Evolutionary conservation across 2,113 vertebrate genomes (phyloP).

Genomic region (Gasterosteus aculeatus): DNA sequence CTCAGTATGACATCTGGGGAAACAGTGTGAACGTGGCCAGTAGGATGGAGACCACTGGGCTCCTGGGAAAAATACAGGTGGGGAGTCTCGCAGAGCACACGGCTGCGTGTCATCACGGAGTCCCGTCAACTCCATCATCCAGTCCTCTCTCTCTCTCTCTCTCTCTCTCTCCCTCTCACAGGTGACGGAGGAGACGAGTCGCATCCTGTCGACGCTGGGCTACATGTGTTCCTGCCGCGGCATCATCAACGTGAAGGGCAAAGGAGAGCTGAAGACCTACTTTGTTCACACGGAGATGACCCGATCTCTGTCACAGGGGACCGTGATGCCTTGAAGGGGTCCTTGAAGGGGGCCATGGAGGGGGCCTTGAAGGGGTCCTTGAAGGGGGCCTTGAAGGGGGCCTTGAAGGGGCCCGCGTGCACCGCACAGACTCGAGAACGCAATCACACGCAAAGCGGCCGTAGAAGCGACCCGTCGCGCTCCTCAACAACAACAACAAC

Average conservation of each 20-base stretch:
- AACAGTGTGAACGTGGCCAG: constrained; percentile 98
- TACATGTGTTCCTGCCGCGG: constrained; percentile 96
- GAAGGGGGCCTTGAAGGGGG: too few relatives aligned
- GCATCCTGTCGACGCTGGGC: constrained; percentile 87
- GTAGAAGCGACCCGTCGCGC: constrained; percentile 43
- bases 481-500: constrained; percentile 25
- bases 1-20: constrained; percentile 98
- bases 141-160: not conserved
- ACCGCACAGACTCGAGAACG: constrained; percentile 28
- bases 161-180: constrained; percentile 20
- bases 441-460: constrained; percentile 40
- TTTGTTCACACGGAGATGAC: constrained; percentile 98
- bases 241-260: constrained; percentile 98
- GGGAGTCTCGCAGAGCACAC: not conserved
- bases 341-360: too few relatives aligned
- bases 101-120: not conserved
- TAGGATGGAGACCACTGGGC: constrained; percentile 96
- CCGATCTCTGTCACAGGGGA: constrained; percentile 92
- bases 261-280: constrained; percentile 95
- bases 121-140: not conserved
- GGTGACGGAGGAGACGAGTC: constrained; percentile 93
- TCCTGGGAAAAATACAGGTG: constrained; percentile 98
- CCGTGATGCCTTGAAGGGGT: constrained; percentile 71
- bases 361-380: too few relatives aligned
- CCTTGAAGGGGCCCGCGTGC: too few relatives aligned